phyloP scores from a whole-genome alignment of 2,797 vertebrate genomes.

The Odontamblyopus rebecca region DNA sequence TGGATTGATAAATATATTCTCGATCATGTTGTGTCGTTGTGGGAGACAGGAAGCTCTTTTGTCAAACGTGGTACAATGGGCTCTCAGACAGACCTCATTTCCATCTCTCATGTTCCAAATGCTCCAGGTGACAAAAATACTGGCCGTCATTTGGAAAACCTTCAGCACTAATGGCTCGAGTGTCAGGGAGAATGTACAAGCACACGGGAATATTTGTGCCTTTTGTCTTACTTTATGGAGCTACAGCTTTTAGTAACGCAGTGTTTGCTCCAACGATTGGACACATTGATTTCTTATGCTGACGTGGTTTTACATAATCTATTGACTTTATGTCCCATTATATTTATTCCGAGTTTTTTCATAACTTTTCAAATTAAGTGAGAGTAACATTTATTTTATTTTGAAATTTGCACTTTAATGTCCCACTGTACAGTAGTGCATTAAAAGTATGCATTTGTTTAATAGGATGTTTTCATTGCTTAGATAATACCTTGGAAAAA shows the following conservation, averaged over 20 bases:
- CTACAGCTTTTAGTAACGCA: conserved; percentile 10
- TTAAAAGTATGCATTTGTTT: neutral
- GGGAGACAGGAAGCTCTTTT: neutral
- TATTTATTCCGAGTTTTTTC: conserved; percentile 1
- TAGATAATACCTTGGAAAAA: neutral
- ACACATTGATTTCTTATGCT: conserved; percentile 41
- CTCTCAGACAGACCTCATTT: neutral
- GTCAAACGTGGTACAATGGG: neutral
- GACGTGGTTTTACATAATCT: conserved; percentile 25
- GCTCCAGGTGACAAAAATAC: conserved; percentile 5
- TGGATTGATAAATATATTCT: neutral
- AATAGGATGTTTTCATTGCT: neutral
- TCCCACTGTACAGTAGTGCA: neutral
- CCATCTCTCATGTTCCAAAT: conserved; percentile 12
- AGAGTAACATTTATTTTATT: no score
- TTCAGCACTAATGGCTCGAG: neutral
- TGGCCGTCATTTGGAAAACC: conserved; percentile 1
- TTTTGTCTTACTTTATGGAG: neutral
- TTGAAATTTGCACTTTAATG: neutral
- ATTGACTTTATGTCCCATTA: conserved; percentile 4
- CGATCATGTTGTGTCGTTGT: neutral
- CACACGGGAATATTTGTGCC: neutral
- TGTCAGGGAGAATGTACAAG: neutral
- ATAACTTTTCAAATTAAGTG: neutral
- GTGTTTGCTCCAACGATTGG: conserved; percentile 28